Evolutionary conservation across 1,140 invertebrate genomes (phyloP).

Genomic region (Eufriesea mexicana): DNA sequence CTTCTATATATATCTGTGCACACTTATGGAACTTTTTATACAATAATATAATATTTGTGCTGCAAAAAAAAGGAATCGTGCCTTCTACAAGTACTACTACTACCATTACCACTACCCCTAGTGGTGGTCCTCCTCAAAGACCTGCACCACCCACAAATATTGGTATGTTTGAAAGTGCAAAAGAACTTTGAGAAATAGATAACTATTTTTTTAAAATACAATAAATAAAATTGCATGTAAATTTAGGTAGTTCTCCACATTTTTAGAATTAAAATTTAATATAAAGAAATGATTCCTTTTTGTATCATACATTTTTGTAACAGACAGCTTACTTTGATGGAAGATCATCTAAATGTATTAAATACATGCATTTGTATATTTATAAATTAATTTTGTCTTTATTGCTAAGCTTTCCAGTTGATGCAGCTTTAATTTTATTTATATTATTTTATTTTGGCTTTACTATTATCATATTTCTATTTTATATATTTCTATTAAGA

Average conservation of each 20-base stretch:
- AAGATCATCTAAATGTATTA: not conserved
- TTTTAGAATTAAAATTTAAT: conserved; percentile 19
- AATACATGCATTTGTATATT: conserved; percentile 11
- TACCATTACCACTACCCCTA: conserved; percentile 59
- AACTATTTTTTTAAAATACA: not conserved
- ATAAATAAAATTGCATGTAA: conserved; percentile 34
- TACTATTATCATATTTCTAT: conserved; percentile 12
- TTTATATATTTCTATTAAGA: conserved; percentile 3
- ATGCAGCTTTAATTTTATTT: conserved; percentile 15
- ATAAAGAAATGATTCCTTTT: conserved; percentile 51
- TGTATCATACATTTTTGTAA: conserved; percentile 30
- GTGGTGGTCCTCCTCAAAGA: conserved; percentile 79
- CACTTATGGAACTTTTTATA: conserved; percentile 57
- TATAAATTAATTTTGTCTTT: conserved; percentile 9
- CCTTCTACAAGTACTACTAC: conserved; percentile 61
- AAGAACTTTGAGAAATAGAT: conserved; percentile 38
- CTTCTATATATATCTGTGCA: conserved; percentile 10
- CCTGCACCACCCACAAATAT: conserved; percentile 80
- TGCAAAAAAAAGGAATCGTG: conserved; percentile 76
- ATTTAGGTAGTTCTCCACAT: conserved; percentile 5
- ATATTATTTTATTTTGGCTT: conserved; percentile 11
- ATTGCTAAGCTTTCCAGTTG: not conserved
- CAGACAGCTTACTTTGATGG: not conserved
- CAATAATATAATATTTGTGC: conserved; percentile 75
- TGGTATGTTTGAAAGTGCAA: conserved; percentile 74